Evolutionary conservation across 2,888 invertebrate genomes (phyloP), one percentile per base, ranked within the genome.

Genomic region (Ormia ochracea): DNA sequence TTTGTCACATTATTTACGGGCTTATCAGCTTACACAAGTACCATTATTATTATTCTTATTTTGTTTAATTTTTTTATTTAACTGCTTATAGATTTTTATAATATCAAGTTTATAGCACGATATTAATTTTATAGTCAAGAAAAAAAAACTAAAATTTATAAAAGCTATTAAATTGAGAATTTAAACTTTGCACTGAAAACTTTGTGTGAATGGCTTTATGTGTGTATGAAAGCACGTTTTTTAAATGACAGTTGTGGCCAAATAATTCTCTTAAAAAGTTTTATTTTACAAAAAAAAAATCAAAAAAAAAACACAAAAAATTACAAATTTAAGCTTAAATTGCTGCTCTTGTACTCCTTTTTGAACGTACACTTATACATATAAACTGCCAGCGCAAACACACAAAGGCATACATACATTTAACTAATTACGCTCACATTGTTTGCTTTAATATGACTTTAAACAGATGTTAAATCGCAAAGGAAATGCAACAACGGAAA

Each of bases 241-340:
- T 76, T 72, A 80, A 80, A 80, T 80, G 61, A 80, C 72, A 72
- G 61, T 68, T 66, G 76, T 68, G 70, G 76, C 76, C 76, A 76
- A 68, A 80, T 76, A 80, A 80, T 76, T 41, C 66, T 68, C 72
- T 56, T 33, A 76, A 76, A 76, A 80, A 72, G 72, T 76, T 69
- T 69, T 63, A 69, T 63, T 69, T 72, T 52, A 68, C 72, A 70
- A 50, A 59, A n/a, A n/a, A n/a, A n/a, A n/a, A n/a, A n/a, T n/a
- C n/a, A n/a, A n/a, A n/a, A n/a, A n/a, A n/a, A n/a, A 56, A 78
- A 50, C 58, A 33, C 50, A 68, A 58, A 63, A 43, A 69, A 56
- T 56, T 23, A 43, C 14, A 38, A 6, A 56, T 43, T 12, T 43
- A 6, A 17, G 14, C 41, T 41, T 7, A 4, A 7, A n/a, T n/a